These are phyloP conservation scores for Melanotaenia nigrans DNA, from an alignment of 2,797 vertebrate species.

Conservation along the genomic window DNA sequence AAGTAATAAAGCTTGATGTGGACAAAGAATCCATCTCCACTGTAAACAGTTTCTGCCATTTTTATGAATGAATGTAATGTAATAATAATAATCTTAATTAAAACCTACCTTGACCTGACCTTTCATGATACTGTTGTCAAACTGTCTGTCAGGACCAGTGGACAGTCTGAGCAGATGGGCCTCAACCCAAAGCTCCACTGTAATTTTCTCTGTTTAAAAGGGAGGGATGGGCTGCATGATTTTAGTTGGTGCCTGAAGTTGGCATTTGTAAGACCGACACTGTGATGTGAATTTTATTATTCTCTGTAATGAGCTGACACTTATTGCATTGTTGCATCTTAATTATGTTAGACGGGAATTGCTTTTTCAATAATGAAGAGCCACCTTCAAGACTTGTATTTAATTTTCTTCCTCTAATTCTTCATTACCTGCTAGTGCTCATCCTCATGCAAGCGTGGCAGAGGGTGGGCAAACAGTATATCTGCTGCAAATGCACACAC, in stretches of 20 bases:
- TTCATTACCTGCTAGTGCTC: constrained; percentile 53
- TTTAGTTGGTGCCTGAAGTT: constrained; percentile 69
- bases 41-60: too few relatives aligned
- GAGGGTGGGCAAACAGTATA: neutral
- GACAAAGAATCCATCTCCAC: too few relatives aligned
- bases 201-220: constrained; percentile 64
- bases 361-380: constrained; percentile 76
- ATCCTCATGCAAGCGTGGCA: constrained; percentile 15
- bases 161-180: constrained; percentile 56
- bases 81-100: neutral
- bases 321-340: constrained; percentile 82
- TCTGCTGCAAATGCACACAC: neutral
- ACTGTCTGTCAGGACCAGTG: neutral
- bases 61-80: neutral
- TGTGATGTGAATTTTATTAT: constrained; percentile 77
- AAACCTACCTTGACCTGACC: too few relatives aligned
- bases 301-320: constrained; percentile 78
- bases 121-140: too few relatives aligned
- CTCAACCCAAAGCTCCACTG: constrained; percentile 52
- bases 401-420: constrained; percentile 70
- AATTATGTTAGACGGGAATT: constrained; percentile 82
- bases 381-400: constrained; percentile 70
- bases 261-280: constrained; percentile 79
- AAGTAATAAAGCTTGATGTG: too few relatives aligned
- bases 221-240: constrained; percentile 57